These are phyloP conservation scores for Poeciliopsis retropinna DNA, from an alignment of 2,113 vertebrate species.

Conservation along the genomic window DNA sequence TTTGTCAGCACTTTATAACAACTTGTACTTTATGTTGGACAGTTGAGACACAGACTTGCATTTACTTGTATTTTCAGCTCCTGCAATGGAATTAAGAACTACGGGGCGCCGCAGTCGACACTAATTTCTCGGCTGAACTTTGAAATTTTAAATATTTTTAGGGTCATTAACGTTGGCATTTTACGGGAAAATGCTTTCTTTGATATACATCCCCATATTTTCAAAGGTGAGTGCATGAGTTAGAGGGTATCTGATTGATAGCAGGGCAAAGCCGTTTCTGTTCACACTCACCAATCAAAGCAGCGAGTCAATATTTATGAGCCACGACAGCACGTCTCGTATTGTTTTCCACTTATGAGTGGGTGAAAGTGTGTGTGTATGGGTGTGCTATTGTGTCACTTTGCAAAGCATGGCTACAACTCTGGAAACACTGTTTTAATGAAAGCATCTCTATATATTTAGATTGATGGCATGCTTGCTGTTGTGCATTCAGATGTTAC, in stretches of 20 bases:
- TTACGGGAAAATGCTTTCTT: neutral
- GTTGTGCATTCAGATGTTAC: neutral
- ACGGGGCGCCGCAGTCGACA: neutral
- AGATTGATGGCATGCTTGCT: neutral
- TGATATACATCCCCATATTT: slow-evolving; percentile 6
- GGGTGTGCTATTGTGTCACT: neutral
- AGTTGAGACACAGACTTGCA: neutral
- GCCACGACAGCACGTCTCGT: neutral
- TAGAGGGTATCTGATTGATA: neutral
- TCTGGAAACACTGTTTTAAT: neutral
- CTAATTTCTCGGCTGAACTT: neutral
- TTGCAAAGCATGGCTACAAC: neutral
- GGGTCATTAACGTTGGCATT: slow-evolving; percentile 1
- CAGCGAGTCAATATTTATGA: slow-evolving; percentile 5
- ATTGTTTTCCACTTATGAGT: slow-evolving; percentile 2
- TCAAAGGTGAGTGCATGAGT: neutral
- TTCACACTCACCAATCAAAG: slow-evolving; percentile 3
- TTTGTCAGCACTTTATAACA: slow-evolving; percentile 48
- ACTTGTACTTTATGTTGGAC: neutral
- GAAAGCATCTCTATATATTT: neutral
- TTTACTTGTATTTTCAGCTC: neutral
- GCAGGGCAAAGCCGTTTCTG: neutral
- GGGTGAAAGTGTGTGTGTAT: neutral
- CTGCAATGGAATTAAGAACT: neutral
- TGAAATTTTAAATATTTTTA: neutral